Conservation (phyloP, 2,113 vertebrate species). For the Poicephalus meyeri region DNA sequence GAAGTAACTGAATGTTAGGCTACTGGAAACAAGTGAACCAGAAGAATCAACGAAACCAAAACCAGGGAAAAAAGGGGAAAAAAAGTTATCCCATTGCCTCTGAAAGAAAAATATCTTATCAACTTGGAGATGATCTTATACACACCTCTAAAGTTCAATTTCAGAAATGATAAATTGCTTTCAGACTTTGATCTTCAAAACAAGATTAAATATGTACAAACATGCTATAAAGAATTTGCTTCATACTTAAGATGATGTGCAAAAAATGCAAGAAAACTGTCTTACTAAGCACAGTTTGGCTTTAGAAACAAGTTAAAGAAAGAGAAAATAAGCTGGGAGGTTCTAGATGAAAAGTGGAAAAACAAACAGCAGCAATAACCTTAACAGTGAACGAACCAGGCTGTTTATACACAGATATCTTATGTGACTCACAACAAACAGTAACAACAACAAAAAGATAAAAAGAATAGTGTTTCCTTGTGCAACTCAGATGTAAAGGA, state of each 20-base stretch:
- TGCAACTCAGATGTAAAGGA: slow-evolving; percentile 5
- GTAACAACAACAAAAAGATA: background rate
- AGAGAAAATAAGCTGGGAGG: background rate
- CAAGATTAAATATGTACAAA: background rate
- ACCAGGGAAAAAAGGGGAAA: background rate
- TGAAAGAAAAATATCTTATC: background rate
- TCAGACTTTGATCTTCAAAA: background rate
- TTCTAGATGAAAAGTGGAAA: background rate
- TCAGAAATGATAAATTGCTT: background rate
- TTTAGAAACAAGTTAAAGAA: background rate
- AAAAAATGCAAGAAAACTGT: background rate
- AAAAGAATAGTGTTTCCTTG: background rate
- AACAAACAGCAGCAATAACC: background rate
- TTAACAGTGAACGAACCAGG: background rate
- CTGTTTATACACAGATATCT: background rate
- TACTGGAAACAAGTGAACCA: background rate
- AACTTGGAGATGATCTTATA: background rate
- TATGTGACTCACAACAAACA: background rate
- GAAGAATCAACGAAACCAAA: slow-evolving; percentile 18
- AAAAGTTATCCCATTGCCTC: background rate
- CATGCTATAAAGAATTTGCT: background rate
- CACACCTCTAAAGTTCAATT: background rate
- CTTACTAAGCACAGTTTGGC: background rate
- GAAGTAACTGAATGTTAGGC: background rate
- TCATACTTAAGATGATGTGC: background rate